These are phyloP conservation scores for Odontophorus gujanensis DNA, from an alignment of 2,113 vertebrate genomes.

Conservation along the genomic window DNA sequence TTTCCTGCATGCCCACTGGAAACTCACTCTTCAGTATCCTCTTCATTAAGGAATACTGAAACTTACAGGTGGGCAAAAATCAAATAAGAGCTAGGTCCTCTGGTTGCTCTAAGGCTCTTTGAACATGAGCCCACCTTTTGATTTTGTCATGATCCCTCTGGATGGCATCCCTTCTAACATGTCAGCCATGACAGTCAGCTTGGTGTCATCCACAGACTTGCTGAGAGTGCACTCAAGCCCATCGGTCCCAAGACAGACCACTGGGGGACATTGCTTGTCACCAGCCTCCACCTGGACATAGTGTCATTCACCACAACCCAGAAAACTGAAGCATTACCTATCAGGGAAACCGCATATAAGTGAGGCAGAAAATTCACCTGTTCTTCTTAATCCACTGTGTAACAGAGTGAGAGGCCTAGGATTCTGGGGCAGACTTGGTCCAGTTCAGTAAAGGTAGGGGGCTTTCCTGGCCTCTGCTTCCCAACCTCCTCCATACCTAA, in stretches of 20 bases:
- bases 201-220: too few relatives aligned
- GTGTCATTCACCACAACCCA: too few relatives aligned
- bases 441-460: not conserved
- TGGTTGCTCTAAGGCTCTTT: not conserved
- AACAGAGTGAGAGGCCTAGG: not conserved
- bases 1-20: not conserved
- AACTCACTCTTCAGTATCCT: not conserved
- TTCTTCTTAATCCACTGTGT: not conserved
- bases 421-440: accelerated
- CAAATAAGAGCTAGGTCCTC: not conserved
- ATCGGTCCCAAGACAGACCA: too few relatives aligned
- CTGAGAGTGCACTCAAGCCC: too few relatives aligned
- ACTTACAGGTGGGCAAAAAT: not conserved
- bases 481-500: not conserved
- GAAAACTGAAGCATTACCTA: not conserved
- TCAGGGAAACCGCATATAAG: not conserved
- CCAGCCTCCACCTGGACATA: too few relatives aligned
- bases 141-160: too few relatives aligned
- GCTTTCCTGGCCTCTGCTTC: not conserved
- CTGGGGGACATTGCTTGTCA: too few relatives aligned
- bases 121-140: too few relatives aligned
- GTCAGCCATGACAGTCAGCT: too few relatives aligned
- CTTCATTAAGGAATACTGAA: not conserved
- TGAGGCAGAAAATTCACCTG: not conserved
- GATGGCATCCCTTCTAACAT: too few relatives aligned